Evolutionary conservation across 2,888 invertebrate species (phyloP), one percentile per base, ranked within the genome.

Genomic region (Dioctria linearis): DNA sequence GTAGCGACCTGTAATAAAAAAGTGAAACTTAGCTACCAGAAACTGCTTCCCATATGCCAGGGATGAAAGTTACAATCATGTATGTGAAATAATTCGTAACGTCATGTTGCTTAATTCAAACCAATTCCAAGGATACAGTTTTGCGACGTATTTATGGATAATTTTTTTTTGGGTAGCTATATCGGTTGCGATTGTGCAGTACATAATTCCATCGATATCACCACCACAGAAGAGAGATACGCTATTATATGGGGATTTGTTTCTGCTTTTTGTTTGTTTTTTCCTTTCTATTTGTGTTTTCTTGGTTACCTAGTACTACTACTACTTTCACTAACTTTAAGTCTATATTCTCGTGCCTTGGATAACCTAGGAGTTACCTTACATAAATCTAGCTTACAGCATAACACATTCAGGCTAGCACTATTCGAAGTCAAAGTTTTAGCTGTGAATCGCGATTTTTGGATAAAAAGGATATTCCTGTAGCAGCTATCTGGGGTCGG

Each of bases 181-280:
- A 78, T 85, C 85, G 80, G 84, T 86, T 84, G 85, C 86, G 85
- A 85, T 88, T 85, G 86, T 88, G 82, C 86, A 87, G 82, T 86
- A 87, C 83, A 86, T 87, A 84, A 88, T 88, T 82, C 87, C 88
- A 80, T 87, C 88, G 80, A 86, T 88, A 85, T 87, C 88, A n/a
- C n/a, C n/a, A n/a, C n/a, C n/a, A n/a, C n/a, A n/a, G n/a, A n/a
- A n/a, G n/a, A n/a, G n/a, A n/a, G n/a, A n/a, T n/a, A n/a, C n/a
- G n/a, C n/a, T n/a, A n/a, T n/a, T n/a, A n/a, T n/a, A n/a, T n/a
- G n/a, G n/a, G n/a, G n/a, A n/a, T n/a, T n/a, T n/a, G n/a, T n/a
- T n/a, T n/a, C n/a, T n/a, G n/a, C n/a, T n/a, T n/a, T n/a, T n/a
- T n/a, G n/a, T n/a, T n/a, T n/a, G n/a, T n/a, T n/a, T n/a, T 25